A percentile compares a stretch with the other conserved stretches of the same genome.
Evolutionary conservation across 2,888 invertebrate species (phyloP).

Genomic region (Microchrysa polita): DNA sequence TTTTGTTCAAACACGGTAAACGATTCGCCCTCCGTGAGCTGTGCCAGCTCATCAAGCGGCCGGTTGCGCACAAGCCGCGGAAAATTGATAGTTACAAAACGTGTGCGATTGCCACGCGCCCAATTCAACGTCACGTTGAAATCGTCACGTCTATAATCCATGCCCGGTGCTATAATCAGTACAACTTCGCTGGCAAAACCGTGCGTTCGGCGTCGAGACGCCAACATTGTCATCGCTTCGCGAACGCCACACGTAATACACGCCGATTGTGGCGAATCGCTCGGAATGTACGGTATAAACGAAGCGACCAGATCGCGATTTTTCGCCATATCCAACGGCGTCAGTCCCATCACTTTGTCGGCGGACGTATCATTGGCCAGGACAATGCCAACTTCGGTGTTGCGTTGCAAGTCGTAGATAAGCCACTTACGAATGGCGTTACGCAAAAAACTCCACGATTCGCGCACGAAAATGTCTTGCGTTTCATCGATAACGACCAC

Average conservation of each 20-base stretch:
- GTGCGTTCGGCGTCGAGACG: constrained; percentile 60
- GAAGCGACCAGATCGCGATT: constrained; percentile 64
- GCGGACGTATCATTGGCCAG: constrained; percentile 64
- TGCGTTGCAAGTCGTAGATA: constrained; percentile 67
- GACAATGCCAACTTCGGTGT: constrained; percentile 67
- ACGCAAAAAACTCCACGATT: constrained; percentile 70
- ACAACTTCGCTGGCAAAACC: constrained; percentile 68
- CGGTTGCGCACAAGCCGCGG: constrained; percentile 64
- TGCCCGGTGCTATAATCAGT: constrained; percentile 68
- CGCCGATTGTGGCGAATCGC: constrained; percentile 65
- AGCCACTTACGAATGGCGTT: constrained; percentile 70
- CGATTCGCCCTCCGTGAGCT: constrained; percentile 63
- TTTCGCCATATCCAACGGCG: constrained; percentile 59
- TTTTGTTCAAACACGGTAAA: constrained; percentile 68
- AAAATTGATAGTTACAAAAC: constrained; percentile 68
- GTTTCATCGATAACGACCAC: constrained; percentile 70
- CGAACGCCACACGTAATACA: constrained; percentile 61
- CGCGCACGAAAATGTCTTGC: constrained; percentile 68
- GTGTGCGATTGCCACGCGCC: constrained; percentile 63
- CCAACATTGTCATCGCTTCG: constrained; percentile 63
- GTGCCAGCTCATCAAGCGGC: constrained; percentile 65
- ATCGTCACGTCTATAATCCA: constrained; percentile 62
- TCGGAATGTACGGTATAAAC: constrained; percentile 67
- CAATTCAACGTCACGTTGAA: constrained; percentile 56
- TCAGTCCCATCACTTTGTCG: constrained; percentile 59